A percentile compares a stretch with the other conserved stretches of the same genome.
Evolutionary conservation across 23 tunicate species (phyloP).

Genomic region (Styela plicata): DNA sequence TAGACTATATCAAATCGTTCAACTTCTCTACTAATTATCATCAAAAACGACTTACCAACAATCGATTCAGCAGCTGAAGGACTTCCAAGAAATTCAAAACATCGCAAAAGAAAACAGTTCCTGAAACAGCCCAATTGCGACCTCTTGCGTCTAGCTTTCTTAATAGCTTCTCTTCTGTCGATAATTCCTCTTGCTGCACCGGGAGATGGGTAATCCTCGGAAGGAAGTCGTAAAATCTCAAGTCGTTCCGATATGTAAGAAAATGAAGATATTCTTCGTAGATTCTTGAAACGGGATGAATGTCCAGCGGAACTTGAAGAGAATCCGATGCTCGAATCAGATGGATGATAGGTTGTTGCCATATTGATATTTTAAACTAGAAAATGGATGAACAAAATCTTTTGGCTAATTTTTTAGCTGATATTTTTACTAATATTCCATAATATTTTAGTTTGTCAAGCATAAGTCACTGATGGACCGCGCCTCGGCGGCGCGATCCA

Average conservation of each 20-base stretch:
- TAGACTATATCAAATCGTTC: too few species aligned
- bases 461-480: too few species aligned
- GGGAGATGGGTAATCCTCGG: neutral
- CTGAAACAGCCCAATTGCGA: neutral
- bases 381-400: too few species aligned
- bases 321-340: neutral
- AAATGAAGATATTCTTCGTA: neutral
- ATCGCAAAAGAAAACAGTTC: neutral
- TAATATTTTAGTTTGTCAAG: too few species aligned
- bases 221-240: neutral
- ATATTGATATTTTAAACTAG: neutral
- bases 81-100: conserved; percentile 5
- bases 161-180: neutral
- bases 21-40: too few species aligned
- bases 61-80: neutral
- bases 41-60: neutral
- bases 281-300: neutral
- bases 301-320: neutral
- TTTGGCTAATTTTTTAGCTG: too few species aligned
- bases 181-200: neutral
- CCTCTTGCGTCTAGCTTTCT: neutral
- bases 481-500: too few species aligned
- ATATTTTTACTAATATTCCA: too few species aligned
- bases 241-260: conserved; percentile 21
- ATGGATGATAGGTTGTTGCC: neutral